Percentiles rank a stretch among this genome's conserved stretches.
These are phyloP conservation scores for Chrysolina americana DNA, from an alignment of 2,888 invertebrate species.

Conservation along the genomic window DNA sequence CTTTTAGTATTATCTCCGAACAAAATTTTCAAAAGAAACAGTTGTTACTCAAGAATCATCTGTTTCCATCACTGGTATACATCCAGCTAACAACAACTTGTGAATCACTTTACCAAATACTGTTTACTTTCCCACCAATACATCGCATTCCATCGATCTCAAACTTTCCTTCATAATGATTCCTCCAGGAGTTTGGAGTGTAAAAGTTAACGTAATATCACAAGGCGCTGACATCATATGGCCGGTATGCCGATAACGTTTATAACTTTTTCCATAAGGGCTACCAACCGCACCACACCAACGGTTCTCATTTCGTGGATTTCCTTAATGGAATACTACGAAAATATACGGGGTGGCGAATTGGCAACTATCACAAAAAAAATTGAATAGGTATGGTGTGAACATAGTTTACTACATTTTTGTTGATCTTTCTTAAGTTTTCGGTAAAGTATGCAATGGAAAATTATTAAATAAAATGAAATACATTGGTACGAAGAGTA, in stretches of 20 bases:
- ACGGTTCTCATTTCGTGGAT: background rate
- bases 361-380: too few relatives aligned
- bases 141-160: constrained; percentile 1
- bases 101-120: background rate
- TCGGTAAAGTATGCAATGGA: too few relatives aligned
- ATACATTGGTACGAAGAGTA: too few relatives aligned
- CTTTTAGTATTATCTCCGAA: too few relatives aligned
- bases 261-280: constrained; percentile 56
- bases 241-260: constrained; percentile 62
- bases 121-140: background rate
- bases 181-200: constrained; percentile 12
- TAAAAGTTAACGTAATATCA: constrained; percentile 63
- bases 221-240: constrained; percentile 59
- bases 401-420: too few relatives aligned
- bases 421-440: too few relatives aligned
- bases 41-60: background rate
- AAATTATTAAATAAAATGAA: too few relatives aligned
- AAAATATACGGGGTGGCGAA: background rate
- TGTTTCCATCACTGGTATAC: background rate
- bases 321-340: background rate
- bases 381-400: too few relatives aligned
- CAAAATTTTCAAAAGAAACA: too few relatives aligned
- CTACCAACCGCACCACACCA: background rate
- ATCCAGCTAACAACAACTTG: background rate
- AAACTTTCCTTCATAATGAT: constrained; percentile 6